Evolutionary conservation across 2,797 vertebrate species (phyloP).

Genomic region (Adrianichthys oophorus): DNA sequence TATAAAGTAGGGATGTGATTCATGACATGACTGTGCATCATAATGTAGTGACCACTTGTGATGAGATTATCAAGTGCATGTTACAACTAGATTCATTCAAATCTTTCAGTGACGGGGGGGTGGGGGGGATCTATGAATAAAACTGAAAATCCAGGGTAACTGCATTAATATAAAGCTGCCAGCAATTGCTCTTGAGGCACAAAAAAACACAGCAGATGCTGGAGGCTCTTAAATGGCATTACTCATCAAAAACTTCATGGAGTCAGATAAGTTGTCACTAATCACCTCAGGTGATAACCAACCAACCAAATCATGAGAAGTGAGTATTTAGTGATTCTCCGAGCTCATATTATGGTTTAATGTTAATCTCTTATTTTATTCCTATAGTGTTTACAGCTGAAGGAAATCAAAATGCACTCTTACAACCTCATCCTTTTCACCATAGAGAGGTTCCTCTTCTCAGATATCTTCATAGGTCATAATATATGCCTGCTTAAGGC

Average conservation of each 20-base stretch:
- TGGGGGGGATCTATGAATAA: too few relatives aligned
- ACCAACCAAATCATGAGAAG: not conserved
- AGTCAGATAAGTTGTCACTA: not conserved
- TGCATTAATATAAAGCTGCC: not conserved
- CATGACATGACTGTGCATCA: too few relatives aligned
- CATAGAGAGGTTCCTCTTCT: slow-evolving; percentile 16
- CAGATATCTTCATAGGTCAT: slow-evolving; percentile 22
- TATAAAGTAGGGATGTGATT: too few relatives aligned
- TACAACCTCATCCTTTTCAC: not conserved
- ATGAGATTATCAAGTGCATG: too few relatives aligned
- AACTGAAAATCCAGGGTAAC: too few relatives aligned
- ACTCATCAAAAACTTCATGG: not conserved
- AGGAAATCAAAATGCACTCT: not conserved
- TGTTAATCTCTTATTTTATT: not conserved
- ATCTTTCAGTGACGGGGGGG: too few relatives aligned
- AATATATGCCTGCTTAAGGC: slow-evolving; percentile 22
- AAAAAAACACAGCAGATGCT: not conserved
- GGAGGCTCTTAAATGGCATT: slow-evolving; percentile 12
- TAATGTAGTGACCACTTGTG: too few relatives aligned
- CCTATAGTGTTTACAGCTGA: not conserved
- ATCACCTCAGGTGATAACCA: slow-evolving; percentile 1
- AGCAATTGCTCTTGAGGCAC: slow-evolving; percentile 1
- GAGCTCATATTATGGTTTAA: not conserved
- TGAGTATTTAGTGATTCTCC: not conserved
- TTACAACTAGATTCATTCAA: too few relatives aligned